Base-by-base conservation (phyloP, 2,113 vertebrate genomes). In the Nothobranchius kuhntae region DNA sequence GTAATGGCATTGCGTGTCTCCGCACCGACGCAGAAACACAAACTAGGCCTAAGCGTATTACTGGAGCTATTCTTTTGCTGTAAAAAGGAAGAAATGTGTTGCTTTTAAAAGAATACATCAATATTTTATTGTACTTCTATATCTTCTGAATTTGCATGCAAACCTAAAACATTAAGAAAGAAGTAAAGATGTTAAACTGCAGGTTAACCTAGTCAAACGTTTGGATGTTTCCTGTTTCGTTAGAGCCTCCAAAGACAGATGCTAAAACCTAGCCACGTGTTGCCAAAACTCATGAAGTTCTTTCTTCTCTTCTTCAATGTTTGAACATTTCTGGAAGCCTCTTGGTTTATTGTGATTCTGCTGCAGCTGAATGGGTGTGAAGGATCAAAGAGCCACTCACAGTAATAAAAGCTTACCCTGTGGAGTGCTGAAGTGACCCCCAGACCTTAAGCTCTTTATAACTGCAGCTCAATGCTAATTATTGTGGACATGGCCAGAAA, bases 371-470 rank as follows among this genome's bases (percentile, higher is more conserved):
- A 65, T 60, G 65, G 65, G 63, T 78, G 67, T n/a, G 15, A 61
- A 24, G 80, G 77, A 78, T 86, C 86, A 89, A 83, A 89, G 79
- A 75, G 71, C 75, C 71, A 77, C 68, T 77, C 65, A 46, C 65
- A 42, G 82, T 67, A 81, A 85, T 87, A 84, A 87, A 86, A 73
- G 70, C 84, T 74, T 73, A 84, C 65, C 81, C 78, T 56, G 52
- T 65, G 66, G 75, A 74, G 73, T 61, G 59, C 72, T 67, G 55
- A 52, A 61, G 50, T 70, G 80, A 89, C 80, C 83, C 68, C 68
- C 53, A 72, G 61, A 82, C 71, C 77, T 70, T 88, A 89, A 90
- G 77, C 81, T 79, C 85, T 86, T 87, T 81, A 88, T 87, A 89
- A 87, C 83, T 61, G 57, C 72, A 73, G 76, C 74, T 89, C 83